Base-by-base conservation (phyloP, 2,888 invertebrate genomes). In the Adelognathus sp. region DNA sequence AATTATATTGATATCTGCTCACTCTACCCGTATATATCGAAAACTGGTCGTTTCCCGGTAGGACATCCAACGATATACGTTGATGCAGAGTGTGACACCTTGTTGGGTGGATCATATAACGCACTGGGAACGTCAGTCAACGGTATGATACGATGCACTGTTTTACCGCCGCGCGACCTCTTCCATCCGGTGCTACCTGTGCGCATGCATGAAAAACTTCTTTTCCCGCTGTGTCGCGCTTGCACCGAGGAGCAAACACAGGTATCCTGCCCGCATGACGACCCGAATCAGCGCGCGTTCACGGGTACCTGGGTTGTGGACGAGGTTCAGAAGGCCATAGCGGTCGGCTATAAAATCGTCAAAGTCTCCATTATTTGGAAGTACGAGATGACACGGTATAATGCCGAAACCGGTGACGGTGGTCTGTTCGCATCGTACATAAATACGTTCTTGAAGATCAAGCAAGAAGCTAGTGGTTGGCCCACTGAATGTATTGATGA, bases 151-250 rank as follows among this genome's bases (percentile, higher is more conserved):
- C 84, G 83, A 56, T 85, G 83, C 50, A 76, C 75, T 7, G 73
- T 87, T 29, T 58, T 86, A 9, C 85, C 84, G 6, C 86, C 83
- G 1, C 50, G 61, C 70, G 27, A 79, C 50, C 80, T 67, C 52
- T 89, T 83, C 56, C 84, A 85, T 33, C 88, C 89, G 4, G 87
- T 90, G 0, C 78, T 89, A 11, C 88, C 89, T 0, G 76, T 79
- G 3, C 80, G 82, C 9, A 63, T 46, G 29, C 46, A 31, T 4
- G 24, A 31, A 3, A 39, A 60, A n/a, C 76, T 90, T 24, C 84
- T 87, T 78, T 91, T 90, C 81, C 79, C 85, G 0, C 67, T 91
- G 5, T 90, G 90, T 82, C 75, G 82, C 11, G 81, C 79, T 0
- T 90, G 89, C 75, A 86, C 82, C 29, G 83, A 89, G 21, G 76